Evolutionary conservation across 1,140 invertebrate species (phyloP).

Genomic region (Plodia interpunctella): DNA sequence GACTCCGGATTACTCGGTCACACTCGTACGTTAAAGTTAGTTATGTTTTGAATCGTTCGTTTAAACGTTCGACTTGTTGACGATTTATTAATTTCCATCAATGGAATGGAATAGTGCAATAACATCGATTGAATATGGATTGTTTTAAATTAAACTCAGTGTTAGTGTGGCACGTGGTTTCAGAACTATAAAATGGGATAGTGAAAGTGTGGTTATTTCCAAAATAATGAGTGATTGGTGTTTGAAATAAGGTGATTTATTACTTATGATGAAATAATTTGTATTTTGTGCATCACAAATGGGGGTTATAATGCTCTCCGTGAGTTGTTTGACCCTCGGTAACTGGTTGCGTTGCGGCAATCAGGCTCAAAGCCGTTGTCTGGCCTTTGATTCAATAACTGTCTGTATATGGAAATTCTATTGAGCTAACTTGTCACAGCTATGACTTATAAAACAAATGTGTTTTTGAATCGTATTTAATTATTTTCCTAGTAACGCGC

Average conservation of each 20-base stretch:
- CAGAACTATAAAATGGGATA: conserved; percentile 10
- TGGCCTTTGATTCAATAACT: conserved; percentile 28
- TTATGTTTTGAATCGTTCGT: conserved; percentile 55
- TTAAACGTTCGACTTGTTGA: conserved; percentile 24
- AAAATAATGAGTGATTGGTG: conserved; percentile 20
- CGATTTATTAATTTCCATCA: conserved; percentile 34
- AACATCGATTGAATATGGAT: conserved; percentile 2
- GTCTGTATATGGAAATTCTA: conserved; percentile 23
- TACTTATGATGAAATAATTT: neutral
- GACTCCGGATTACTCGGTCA: too few species aligned
- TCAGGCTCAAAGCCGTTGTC: conserved; percentile 19
- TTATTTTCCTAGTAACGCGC: too few species aligned
- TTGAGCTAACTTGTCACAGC: neutral
- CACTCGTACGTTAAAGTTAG: conserved; percentile 52
- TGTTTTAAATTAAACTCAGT: neutral
- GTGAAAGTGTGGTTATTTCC: conserved; percentile 63
- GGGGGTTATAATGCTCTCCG: conserved; percentile 8
- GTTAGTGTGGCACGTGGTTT: conserved; percentile 11
- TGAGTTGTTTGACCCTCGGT: conserved; percentile 2
- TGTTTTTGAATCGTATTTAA: too few species aligned
- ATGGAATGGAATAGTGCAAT: conserved; percentile 33
- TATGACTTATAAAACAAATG: neutral
- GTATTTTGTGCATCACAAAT: conserved; percentile 4
- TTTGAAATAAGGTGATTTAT: conserved; percentile 15
- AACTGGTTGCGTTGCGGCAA: neutral